phyloP scores from a whole-genome alignment of 2,113 vertebrate genomes.

The Chauna torquata region DNA sequence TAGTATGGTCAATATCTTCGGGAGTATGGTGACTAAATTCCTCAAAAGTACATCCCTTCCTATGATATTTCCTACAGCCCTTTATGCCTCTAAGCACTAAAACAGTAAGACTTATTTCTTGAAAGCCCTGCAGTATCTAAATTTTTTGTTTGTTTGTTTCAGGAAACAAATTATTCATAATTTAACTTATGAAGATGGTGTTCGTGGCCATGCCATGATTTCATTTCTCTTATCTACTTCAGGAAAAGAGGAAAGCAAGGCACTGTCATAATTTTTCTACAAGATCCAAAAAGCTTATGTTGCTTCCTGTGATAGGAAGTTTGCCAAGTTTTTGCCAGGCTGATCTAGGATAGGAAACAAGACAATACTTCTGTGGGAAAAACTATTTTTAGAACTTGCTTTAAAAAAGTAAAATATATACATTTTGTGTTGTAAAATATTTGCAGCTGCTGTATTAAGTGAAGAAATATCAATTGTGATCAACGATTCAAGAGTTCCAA shows the following conservation, averaged over 20 bases:
- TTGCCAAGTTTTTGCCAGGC: neutral
- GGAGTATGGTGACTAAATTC: neutral
- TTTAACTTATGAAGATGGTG: neutral
- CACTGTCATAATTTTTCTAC: neutral
- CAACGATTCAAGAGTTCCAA: neutral
- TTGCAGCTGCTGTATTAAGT: neutral
- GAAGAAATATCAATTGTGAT: neutral
- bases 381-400: neutral
- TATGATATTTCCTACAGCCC: neutral
- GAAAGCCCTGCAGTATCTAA: neutral
- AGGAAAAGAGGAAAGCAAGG: slow-evolving; percentile 4
- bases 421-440: neutral
- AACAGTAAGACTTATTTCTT: neutral
- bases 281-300: neutral
- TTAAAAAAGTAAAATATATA: neutral
- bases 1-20: neutral
- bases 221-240: neutral
- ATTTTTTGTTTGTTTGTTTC: slow-evolving; percentile 17
- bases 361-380: neutral
- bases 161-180: neutral
- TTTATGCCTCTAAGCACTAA: neutral
- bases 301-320: neutral
- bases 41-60: neutral
- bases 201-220: neutral
- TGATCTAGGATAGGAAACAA: neutral